Percentiles rank a stretch among this genome's conserved stretches.
Evolutionary conservation across 2,888 invertebrate genomes (phyloP).

Genomic region (Ommatoiulus sabulosus): DNA sequence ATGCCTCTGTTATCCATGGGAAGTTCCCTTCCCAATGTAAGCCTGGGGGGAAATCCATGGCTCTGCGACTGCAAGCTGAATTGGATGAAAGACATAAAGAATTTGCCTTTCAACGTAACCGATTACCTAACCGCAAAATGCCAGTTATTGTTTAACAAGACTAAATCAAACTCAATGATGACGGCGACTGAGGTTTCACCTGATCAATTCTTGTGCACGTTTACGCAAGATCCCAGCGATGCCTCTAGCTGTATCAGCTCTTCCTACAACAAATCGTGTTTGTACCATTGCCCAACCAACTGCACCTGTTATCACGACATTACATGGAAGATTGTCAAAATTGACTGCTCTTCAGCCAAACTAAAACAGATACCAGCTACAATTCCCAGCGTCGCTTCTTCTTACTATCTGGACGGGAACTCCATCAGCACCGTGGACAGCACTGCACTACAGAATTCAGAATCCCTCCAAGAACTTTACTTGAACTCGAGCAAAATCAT

Average conservation of each 20-base stretch:
- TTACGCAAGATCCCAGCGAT: neutral
- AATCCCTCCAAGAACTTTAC: constrained; percentile 1
- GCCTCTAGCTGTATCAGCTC: neutral
- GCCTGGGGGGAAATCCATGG: constrained; percentile 51
- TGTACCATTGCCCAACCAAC: constrained; percentile 45
- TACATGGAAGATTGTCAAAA: constrained; percentile 50
- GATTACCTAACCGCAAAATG: constrained; percentile 18
- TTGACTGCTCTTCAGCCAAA: constrained; percentile 38
- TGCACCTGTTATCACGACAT: constrained; percentile 53
- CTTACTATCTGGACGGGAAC: constrained; percentile 51
- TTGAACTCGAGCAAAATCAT: constrained; percentile 37
- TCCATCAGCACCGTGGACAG: constrained; percentile 5
- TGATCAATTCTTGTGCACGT: constrained; percentile 52
- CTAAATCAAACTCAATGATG: neutral
- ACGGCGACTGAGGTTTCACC: neutral
- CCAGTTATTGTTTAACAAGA: neutral
- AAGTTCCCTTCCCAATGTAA: neutral
- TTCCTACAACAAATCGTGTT: neutral
- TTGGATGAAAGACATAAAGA: constrained; percentile 44
- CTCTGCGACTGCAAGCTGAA: constrained; percentile 50
- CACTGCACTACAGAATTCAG: neutral
- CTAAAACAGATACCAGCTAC: neutral
- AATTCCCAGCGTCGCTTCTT: constrained; percentile 30
- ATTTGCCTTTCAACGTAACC: neutral
- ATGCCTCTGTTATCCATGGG: constrained; percentile 16